Conservation (phyloP, 2,113 vertebrate genomes). For the Gallinago jamesoni region DNA sequence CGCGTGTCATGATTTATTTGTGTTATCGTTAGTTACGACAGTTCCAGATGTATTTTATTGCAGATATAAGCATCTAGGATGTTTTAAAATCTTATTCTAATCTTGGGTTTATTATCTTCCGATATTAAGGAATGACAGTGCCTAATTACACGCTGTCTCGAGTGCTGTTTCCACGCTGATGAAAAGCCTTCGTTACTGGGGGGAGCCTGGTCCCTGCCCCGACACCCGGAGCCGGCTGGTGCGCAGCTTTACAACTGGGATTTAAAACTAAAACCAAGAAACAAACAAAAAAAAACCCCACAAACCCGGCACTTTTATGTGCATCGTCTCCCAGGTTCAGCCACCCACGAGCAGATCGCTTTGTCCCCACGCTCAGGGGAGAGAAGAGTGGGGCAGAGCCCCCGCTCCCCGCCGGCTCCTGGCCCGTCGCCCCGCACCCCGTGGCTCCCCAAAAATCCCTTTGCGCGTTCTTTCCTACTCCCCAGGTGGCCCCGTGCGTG, state of each 20-base stretch:
- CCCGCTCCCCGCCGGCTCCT: background rate
- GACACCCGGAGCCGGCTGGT: background rate
- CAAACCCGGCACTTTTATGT: rapidly evolving
- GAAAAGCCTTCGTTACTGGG: background rate
- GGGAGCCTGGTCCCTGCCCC: background rate
- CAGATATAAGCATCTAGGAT: background rate
- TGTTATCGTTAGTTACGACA: no score
- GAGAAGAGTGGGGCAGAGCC: rapidly evolving
- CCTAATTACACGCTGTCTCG: rapidly evolving
- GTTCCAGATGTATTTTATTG: background rate
- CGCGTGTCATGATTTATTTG: rapidly evolving
- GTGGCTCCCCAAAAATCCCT: background rate
- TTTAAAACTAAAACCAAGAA: background rate
- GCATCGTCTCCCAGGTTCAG: rapidly evolving
- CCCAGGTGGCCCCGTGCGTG: background rate
- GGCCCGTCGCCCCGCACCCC: rapidly evolving
- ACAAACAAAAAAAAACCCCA: no score
- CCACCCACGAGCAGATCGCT: rapidly evolving
- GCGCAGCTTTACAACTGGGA: background rate
- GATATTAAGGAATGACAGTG: background rate
- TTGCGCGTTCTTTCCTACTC: background rate
- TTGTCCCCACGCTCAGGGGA: rapidly evolving
- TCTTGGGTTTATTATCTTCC: background rate
- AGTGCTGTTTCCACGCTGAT: background rate
- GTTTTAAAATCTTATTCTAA: background rate